Evolutionary conservation across 2,113 vertebrate genomes (phyloP).

Genomic region (Lepisosteus osseus): DNA sequence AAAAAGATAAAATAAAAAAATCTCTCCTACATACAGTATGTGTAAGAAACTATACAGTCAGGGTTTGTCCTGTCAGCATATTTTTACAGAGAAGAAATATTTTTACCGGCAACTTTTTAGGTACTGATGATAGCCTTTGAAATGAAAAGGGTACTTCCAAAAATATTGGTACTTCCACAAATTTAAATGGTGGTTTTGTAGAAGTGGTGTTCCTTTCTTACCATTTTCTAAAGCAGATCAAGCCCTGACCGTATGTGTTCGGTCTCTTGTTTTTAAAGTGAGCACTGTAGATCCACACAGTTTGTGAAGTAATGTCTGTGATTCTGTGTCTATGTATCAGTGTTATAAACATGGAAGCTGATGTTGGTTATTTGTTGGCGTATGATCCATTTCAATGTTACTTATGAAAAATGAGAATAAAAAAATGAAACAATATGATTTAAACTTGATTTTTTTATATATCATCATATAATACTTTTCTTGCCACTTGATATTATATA

Average conservation of each 20-base stretch:
- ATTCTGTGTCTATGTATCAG: slow-evolving; percentile 69
- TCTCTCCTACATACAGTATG: slow-evolving; percentile 33
- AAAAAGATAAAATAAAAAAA: slow-evolving; percentile 36
- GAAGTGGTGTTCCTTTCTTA: slow-evolving; percentile 63
- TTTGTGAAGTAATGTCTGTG: slow-evolving; percentile 72
- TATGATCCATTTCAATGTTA: slow-evolving; percentile 73
- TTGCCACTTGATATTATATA: neutral
- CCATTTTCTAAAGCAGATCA: slow-evolving; percentile 67
- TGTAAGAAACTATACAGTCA: slow-evolving; percentile 57
- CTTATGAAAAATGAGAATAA: slow-evolving; percentile 65
- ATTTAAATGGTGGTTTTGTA: slow-evolving; percentile 68
- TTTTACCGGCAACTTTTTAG: slow-evolving; percentile 78
- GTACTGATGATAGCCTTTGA: slow-evolving; percentile 59
- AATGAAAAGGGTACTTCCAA: slow-evolving; percentile 47
- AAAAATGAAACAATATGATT: slow-evolving; percentile 31
- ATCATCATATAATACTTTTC: neutral
- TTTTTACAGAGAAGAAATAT: slow-evolving; percentile 77
- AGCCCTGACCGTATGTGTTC: slow-evolving; percentile 65
- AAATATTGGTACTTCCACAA: slow-evolving; percentile 66
- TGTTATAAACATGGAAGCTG: slow-evolving; percentile 67
- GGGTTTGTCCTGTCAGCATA: slow-evolving; percentile 66
- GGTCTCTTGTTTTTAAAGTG: slow-evolving; percentile 51
- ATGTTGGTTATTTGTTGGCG: slow-evolving; percentile 67
- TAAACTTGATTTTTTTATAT: slow-evolving; percentile 5
- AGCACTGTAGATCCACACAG: slow-evolving; percentile 60